Base-by-base conservation (phyloP, 2,888 invertebrate genomes). In the Allophyes oxyacanthae region DNA sequence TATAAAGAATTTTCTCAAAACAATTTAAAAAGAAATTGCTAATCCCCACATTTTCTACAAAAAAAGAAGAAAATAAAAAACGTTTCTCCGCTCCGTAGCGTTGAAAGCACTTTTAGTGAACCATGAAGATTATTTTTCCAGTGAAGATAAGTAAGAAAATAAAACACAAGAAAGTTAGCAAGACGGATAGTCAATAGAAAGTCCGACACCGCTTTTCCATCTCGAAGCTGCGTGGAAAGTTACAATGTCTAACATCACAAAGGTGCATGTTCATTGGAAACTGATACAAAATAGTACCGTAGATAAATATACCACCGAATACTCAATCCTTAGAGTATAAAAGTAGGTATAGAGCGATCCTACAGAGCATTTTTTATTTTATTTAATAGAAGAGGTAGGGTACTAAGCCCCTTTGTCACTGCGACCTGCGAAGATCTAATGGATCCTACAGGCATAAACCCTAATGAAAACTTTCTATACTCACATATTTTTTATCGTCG, bases 131-230 rank as follows among this genome's bases (percentile, higher is more conserved):
- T 66, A 73, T 74, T 77, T 72, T 70, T 63, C 58, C 44, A 50
- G 33, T 46, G 41, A 33, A 54, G 54, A 34, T 61, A 61, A 58
- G 63, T 61, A 67, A 51, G 66, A 75, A 75, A 72, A 75, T 64
- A 72, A 77, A 73, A 73, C 45, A 65, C 49, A 70, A 64, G 67
- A 72, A 71, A 70, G 65, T 59, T 58, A 54, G 45, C 33, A 49
- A 62, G 59, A 67, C 62, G 59, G 64, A 62, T 59, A 71, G 62
- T 48, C 65, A 52, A 63, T 72, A 79, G 77, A 77, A 78, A 77
- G 78, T 63, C 62, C 55, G 60, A 68, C 73, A 65, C 43, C 65
- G 65, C 61, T 75, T 78, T 79, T 76, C 75, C 74, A 77, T 72
- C 75, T 66, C 49, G 58, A 42, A 30, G 33, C 60, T 51, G 34